A percentile compares a stretch with the other conserved stretches of the same genome.
phyloP scores from a whole-genome alignment of 2,888 invertebrate species.

The Pharmacophagus antenor region DNA sequence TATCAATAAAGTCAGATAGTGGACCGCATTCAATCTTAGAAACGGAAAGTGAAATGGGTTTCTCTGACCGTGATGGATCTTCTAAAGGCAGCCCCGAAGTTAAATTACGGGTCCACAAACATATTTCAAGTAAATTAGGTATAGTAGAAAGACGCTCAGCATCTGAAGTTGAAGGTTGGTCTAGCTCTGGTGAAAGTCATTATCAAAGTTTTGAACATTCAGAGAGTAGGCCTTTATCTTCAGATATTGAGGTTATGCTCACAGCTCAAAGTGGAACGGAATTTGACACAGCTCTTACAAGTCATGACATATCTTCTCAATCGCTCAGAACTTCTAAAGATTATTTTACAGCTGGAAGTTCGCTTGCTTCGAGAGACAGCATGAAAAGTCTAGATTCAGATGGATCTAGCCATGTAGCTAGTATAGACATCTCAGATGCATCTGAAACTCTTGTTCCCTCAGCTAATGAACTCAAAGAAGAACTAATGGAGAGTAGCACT shows the following conservation, averaged over 20 bases:
- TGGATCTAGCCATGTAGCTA: conserved; percentile 93
- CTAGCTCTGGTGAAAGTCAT: conserved; percentile 93
- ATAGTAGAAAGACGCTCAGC: conserved; percentile 86
- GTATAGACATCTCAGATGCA: conserved; percentile 93
- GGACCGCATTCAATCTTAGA: conserved; percentile 77
- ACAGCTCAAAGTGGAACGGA: conserved; percentile 89
- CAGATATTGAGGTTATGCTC: conserved; percentile 90
- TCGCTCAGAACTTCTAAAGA: conserved; percentile 90
- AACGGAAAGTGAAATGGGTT: conserved; percentile 70
- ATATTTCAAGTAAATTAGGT: conserved; percentile 71
- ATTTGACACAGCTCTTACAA: conserved; percentile 92
- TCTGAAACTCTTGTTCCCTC: conserved; percentile 97
- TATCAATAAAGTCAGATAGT: conserved; percentile 72
- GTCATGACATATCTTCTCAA: conserved; percentile 87
- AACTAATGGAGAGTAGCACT: conserved; percentile 83
- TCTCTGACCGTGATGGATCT: conserved; percentile 71
- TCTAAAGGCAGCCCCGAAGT: conserved; percentile 73
- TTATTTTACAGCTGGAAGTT: conserved; percentile 92
- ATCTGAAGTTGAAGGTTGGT: conserved; percentile 89
- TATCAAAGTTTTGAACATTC: conserved; percentile 93
- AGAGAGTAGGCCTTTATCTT: conserved; percentile 91
- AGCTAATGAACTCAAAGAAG: conserved; percentile 89
- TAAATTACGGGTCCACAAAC: conserved; percentile 68
- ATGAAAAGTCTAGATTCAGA: conserved; percentile 95
- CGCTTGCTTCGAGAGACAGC: conserved; percentile 93